A percentile compares a stretch with the other conserved stretches of the same genome.
These are phyloP conservation scores for Bombus soroeensis DNA, from an alignment of 1,140 invertebrate genomes.

Conservation along the genomic window DNA sequence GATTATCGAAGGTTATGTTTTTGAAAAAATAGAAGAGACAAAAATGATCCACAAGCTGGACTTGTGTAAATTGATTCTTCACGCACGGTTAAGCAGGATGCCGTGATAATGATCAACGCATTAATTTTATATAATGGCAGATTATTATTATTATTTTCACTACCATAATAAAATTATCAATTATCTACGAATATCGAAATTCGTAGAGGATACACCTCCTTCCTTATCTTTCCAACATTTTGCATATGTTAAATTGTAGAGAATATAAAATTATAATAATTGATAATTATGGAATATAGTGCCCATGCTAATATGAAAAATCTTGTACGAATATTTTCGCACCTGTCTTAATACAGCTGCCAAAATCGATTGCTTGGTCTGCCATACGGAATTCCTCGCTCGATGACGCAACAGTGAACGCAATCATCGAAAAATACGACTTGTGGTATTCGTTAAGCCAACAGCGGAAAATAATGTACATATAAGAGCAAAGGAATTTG, in stretches of 20 bases:
- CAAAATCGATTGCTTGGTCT: conserved; percentile 44
- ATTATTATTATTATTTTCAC: conserved; percentile 10
- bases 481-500: conserved; percentile 36
- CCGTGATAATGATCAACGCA: conserved; percentile 20
- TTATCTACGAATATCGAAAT: background rate
- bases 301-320: conserved; percentile 14
- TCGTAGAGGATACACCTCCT: background rate
- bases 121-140: background rate
- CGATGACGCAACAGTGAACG: conserved; percentile 37
- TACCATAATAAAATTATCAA: background rate
- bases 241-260: background rate
- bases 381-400: conserved; percentile 41
- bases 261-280: background rate
- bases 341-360: conserved; percentile 62
- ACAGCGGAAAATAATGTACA: conserved; percentile 29
- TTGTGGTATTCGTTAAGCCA: conserved; percentile 52
- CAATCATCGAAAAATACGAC: conserved; percentile 51
- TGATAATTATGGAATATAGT: background rate
- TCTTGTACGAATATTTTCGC: conserved; percentile 41
- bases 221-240: background rate
- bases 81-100: conserved; percentile 23
- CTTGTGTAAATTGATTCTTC: conserved; percentile 44
- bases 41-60: background rate
- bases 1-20: conserved; percentile 3
- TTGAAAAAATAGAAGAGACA: background rate